phyloP scores from a whole-genome alignment of 2,888 invertebrate genomes.

The Epinotia ramella region DNA sequence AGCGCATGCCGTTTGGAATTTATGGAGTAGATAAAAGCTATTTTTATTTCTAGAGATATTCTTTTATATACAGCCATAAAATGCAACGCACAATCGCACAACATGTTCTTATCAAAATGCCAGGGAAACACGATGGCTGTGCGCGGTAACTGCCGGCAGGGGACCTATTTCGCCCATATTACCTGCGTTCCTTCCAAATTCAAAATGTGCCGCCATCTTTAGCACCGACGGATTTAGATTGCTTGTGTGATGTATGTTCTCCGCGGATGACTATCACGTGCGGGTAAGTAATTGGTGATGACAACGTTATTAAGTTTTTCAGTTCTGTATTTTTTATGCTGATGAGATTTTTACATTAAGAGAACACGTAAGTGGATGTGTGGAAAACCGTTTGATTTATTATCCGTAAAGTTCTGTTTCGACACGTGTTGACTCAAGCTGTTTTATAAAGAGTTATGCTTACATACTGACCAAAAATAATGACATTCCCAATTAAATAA shows the following conservation, averaged over 20 bases:
- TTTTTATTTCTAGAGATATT: conserved; percentile 23
- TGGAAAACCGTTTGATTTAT: conserved; percentile 12
- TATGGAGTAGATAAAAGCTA: conserved; percentile 37
- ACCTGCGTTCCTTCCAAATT: conserved; percentile 66
- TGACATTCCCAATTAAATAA: too few species aligned
- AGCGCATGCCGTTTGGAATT: conserved; percentile 21
- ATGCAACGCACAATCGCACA: conserved; percentile 46
- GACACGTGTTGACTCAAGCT: too few species aligned
- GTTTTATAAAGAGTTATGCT: too few species aligned
- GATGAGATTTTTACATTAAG: conserved; percentile 17
- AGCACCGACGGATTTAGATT: conserved; percentile 72
- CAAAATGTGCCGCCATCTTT: conserved; percentile 70
- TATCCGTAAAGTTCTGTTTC: background rate
- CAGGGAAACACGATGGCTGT: conserved; percentile 51
- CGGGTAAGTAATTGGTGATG: conserved; percentile 46
- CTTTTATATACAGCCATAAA: conserved; percentile 33
- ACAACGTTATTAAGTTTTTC: conserved; percentile 16
- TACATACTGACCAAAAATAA: background rate
- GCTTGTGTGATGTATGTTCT: conserved; percentile 61
- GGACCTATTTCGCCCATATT: conserved; percentile 70
- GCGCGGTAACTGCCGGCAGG: conserved; percentile 66
- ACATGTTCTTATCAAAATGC: conserved; percentile 52
- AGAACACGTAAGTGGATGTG: conserved; percentile 19
- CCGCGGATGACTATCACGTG: conserved; percentile 45
- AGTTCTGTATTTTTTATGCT: conserved; percentile 11